Conservation (phyloP, 2,888 invertebrate species). For the Pilophorus perplexus region DNA sequence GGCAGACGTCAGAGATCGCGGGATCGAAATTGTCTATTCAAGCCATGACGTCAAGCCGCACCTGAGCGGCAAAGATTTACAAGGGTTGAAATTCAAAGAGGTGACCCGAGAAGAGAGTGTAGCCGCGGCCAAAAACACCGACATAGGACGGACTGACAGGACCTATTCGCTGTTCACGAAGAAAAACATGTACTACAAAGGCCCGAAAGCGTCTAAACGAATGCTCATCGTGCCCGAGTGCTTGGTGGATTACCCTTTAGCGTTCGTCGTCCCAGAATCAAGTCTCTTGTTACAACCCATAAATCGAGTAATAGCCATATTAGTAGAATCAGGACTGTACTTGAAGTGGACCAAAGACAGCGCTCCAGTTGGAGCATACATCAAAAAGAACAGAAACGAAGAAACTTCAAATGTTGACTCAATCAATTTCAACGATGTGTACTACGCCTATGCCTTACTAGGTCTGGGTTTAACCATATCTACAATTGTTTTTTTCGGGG, state of each 20-base stretch:
- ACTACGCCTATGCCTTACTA: conserved; percentile 6
- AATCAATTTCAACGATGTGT: neutral
- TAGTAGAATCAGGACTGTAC: conserved; percentile 11
- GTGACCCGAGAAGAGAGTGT: neutral
- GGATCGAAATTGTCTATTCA: conserved; percentile 5
- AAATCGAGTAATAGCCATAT: conserved; percentile 2
- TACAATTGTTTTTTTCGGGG: neutral
- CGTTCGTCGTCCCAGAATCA: neutral
- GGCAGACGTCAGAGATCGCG: neutral
- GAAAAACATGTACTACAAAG: neutral
- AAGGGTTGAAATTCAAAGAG: conserved; percentile 2
- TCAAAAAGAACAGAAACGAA: neutral
- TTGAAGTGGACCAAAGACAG: conserved; percentile 1
- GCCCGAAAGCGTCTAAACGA: neutral
- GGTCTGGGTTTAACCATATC: neutral
- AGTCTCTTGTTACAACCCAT: neutral
- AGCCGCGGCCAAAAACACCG: neutral
- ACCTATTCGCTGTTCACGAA: neutral
- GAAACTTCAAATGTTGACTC: neutral
- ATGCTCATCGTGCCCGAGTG: conserved; percentile 15
- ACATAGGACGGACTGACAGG: neutral
- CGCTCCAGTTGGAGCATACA: neutral
- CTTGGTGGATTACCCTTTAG: neutral
- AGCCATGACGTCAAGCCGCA: neutral
- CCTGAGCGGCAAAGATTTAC: neutral